Base-by-base conservation (phyloP, 1,140 invertebrate species). In the Hestina assimilis region DNA sequence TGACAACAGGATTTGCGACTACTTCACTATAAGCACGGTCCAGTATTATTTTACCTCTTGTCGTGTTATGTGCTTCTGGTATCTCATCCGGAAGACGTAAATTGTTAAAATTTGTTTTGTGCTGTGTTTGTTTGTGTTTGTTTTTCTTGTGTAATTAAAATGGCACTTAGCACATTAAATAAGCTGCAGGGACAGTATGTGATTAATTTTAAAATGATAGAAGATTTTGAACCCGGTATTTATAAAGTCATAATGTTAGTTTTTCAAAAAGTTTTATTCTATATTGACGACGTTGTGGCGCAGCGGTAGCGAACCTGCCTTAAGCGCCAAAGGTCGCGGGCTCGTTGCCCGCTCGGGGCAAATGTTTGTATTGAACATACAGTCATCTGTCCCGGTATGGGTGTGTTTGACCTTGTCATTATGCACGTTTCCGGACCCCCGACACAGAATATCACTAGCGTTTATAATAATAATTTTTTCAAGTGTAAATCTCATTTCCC, bases 401-500 rank as follows among this genome's bases (percentile, higher is more conserved):
- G n/a, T n/a, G n/a, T n/a, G n/a, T n/a, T n/a, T n/a, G n/a, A n/a
- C n/a, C n/a, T n/a, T n/a, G n/a, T n/a, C n/a, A n/a, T n/a, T n/a
- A n/a, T n/a, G n/a, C n/a, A n/a, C n/a, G n/a, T n/a, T n/a, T n/a
- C n/a, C n/a, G n/a, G n/a, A n/a, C n/a, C n/a, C n/a, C n/a, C n/a
- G n/a, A n/a, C n/a, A n/a, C n/a, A n/a, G n/a, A n/a, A n/a, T n/a
- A n/a, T n/a, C n/a, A n/a, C n/a, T n/a, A n/a, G n/a, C n/a, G n/a
- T n/a, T n/a, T n/a, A n/a, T n/a, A n/a, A n/a, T n/a, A n/a, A n/a
- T n/a, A n/a, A n/a, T n/a, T n/a, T n/a, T n/a, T n/a, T n/a, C n/a
- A n/a, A n/a, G n/a, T n/a, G n/a, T n/a, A n/a, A n/a, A 11, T 29
- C 9, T 6, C 8, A 29, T 31, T 14, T 35, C 21, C 11, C 75